phyloP scores from a whole-genome alignment of 92 coral and sea anemone genomes.

The Porites cylindrica region DNA sequence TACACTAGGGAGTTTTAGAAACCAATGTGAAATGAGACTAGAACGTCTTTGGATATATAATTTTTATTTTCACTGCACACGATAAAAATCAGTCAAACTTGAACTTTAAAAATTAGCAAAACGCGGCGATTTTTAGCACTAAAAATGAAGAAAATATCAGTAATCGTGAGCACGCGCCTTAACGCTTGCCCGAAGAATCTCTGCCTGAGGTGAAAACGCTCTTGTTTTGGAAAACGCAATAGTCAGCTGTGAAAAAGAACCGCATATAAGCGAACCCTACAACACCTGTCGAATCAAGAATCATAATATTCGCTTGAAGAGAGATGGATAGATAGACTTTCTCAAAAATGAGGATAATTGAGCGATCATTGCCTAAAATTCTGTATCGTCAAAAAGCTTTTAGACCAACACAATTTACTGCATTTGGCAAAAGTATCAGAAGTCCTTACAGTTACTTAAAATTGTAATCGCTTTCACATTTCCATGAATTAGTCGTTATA shows the following conservation, averaged over 20 bases:
- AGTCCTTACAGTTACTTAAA: background rate
- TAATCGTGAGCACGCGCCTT: background rate
- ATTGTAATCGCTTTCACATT: slow-evolving; percentile 21
- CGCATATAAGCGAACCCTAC: slow-evolving; percentile 25
- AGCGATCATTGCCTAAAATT: background rate
- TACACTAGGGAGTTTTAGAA: background rate
- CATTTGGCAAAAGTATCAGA: background rate
- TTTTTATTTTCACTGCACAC: no score
- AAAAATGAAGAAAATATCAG: background rate
- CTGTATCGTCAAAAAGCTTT: background rate
- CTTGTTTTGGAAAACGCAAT: slow-evolving; percentile 42
- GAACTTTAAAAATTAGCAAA: background rate
- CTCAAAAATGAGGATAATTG: background rate
- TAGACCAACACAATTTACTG: background rate
- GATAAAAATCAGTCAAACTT: background rate
- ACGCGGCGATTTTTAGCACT: background rate
- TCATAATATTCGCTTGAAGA: slow-evolving; percentile 40
- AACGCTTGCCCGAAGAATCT: background rate
- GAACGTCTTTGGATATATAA: background rate
- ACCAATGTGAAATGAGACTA: background rate
- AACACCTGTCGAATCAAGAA: slow-evolving; percentile 45
- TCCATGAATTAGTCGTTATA: background rate
- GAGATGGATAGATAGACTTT: slow-evolving; percentile 44
- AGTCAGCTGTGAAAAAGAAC: slow-evolving; percentile 42
- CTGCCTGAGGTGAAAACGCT: slow-evolving; percentile 14